Base-by-base conservation (phyloP, 2,113 vertebrate genomes). In the Potamarius usumacintae region DNA sequence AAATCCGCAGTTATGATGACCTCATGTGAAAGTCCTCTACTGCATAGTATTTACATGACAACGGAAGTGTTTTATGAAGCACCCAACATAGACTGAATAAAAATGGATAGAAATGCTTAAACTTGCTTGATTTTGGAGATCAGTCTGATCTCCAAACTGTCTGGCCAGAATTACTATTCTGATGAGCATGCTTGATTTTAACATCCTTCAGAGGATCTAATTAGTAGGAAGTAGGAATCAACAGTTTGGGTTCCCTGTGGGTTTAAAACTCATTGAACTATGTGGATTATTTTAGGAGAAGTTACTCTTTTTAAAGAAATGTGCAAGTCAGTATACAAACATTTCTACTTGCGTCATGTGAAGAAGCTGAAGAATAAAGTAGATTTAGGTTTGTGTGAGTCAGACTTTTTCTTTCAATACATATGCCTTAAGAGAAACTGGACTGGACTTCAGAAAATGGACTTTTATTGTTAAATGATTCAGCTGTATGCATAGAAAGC, bases 151-250 rank as follows among this genome's bases (percentile, higher is more conserved):
- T 55, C 77, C 17, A 52, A 53, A 30, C 52, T 27, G 14, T 34
- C n/a, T 58, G 27, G 34, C 14, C 27, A 48, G 58, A 58, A 34
- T 60, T 81, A 81, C 17, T 60, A 81, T 81, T 81, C 77, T 80
- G 53, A 80, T 79, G n/a, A 79, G n/a, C 78, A 80, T 58, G 78
- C 17, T 60, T 34, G 9, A 81, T 81, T 42, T 60, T 81, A 60
- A 34, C 57, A 60, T 81, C 79, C 55, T 81, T 60, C 9, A 81
- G 30, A 81, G 30, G 30, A 81, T 60, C 55, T 42, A 12, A 81
- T 81, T 81, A 60, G 55, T 22, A 42, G 77, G n/a, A 79, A 79
- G 53, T 57, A 55, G 27, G 18, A 60, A 60, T 42, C 18, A 58
- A 81, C 55, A 20, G 4, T 81, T 81, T 34, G 5, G 1, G 57